Conservation (phyloP, 2,797 vertebrate species). For the Bradypodion ventrale region DNA sequence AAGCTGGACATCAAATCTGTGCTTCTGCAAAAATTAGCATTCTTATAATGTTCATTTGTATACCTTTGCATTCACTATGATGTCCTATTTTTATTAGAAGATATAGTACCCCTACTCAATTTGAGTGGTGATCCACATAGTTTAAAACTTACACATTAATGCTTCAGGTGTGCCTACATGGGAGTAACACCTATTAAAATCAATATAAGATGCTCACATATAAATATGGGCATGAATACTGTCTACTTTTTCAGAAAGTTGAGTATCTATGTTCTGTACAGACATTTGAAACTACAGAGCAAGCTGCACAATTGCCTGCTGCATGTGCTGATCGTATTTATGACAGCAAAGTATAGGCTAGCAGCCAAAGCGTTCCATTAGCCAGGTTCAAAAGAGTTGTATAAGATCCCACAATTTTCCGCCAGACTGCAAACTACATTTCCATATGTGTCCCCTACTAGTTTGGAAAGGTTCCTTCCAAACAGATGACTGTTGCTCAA, state of each 20-base stretch:
- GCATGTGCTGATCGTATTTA: slow-evolving; percentile 30
- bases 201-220: background rate
- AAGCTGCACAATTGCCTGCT: slow-evolving; percentile 12
- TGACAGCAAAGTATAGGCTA: slow-evolving; percentile 18
- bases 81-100: background rate
- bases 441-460: slow-evolving; percentile 57
- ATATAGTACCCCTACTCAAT: slow-evolving; percentile 11
- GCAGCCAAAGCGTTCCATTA: slow-evolving; percentile 43
- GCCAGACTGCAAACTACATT: slow-evolving; percentile 34
- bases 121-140: background rate
- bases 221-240: background rate
- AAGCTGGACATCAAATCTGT: background rate
- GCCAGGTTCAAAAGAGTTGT: slow-evolving; percentile 43
- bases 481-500: slow-evolving; percentile 5
- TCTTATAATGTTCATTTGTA: background rate
- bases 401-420: slow-evolving; percentile 23
- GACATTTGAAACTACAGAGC: slow-evolving; percentile 38
- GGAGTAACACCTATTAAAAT: background rate
- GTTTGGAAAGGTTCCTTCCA: slow-evolving; percentile 32
- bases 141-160: slow-evolving; percentile 13
- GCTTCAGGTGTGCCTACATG: background rate
- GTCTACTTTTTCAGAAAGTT: slow-evolving; percentile 33
- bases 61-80: background rate
- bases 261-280: slow-evolving; percentile 35
- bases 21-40: background rate